Evolutionary conservation across 2,113 vertebrate genomes (phyloP).

Genomic region (Pachypanchax playfairii): DNA sequence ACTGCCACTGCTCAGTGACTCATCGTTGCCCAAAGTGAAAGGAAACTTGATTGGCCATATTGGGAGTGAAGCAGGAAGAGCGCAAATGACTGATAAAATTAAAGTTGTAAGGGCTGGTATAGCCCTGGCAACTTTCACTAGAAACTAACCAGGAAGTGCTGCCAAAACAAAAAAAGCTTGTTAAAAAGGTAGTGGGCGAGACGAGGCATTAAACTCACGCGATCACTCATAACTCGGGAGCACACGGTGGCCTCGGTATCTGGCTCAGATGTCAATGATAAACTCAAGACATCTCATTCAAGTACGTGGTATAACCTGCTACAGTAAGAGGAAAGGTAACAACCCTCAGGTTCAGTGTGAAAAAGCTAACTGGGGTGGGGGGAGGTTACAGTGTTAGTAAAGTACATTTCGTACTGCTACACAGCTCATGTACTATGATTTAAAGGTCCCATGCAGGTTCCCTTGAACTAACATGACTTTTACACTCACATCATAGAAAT

Average conservation of each 20-base stretch:
- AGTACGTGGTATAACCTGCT: conserved; percentile 65
- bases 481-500: background rate
- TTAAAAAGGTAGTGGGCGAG: conserved; percentile 76
- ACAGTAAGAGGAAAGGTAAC: conserved; percentile 51
- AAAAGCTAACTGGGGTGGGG: conserved; percentile 27
- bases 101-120: conserved; percentile 54
- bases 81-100: conserved; percentile 78
- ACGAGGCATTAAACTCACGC: conserved; percentile 61
- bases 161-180: conserved; percentile 63
- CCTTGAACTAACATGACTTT: conserved; percentile 9
- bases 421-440: background rate
- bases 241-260: conserved; percentile 51
- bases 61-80: conserved; percentile 77
- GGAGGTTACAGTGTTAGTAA: conserved; percentile 39
- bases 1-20: conserved; percentile 68
- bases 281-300: conserved; percentile 56
- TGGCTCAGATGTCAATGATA: conserved; percentile 72
- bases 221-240: conserved; percentile 54
- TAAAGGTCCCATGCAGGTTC: background rate
- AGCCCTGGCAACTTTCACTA: conserved; percentile 57
- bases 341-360: conserved; percentile 59
- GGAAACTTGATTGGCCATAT: conserved; percentile 75
- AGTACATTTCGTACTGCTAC: conserved; percentile 20
- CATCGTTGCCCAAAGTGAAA: conserved; percentile 68
- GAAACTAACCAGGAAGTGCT: conserved; percentile 72